phyloP scores from a whole-genome alignment of 2,797 vertebrate species.

The Malurus leucopterus region DNA sequence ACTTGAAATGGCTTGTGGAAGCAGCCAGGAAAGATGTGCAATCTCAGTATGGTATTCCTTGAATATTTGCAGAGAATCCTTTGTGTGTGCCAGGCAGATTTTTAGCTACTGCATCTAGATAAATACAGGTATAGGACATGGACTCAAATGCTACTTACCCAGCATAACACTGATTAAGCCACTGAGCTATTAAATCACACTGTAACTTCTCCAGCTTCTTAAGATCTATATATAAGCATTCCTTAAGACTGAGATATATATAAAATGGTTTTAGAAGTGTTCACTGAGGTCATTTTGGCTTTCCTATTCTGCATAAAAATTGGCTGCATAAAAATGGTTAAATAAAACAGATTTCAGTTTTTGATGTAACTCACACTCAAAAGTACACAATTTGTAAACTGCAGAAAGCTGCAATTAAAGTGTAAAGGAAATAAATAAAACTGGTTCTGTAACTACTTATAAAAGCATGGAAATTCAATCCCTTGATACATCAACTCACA shows the following conservation, averaged over 20 bases:
- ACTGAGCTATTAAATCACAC: background rate
- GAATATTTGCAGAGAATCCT: background rate
- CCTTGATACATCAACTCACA: background rate
- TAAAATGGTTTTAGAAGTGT: background rate
- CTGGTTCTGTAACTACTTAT: background rate
- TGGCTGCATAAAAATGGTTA: background rate
- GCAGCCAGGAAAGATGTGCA: background rate
- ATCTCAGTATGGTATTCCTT: background rate
- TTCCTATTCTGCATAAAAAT: background rate
- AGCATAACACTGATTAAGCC: background rate
- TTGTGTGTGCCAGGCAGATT: background rate
- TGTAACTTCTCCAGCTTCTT: background rate
- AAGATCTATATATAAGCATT: conserved; percentile 14
- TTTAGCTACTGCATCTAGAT: background rate
- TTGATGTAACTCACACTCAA: background rate
- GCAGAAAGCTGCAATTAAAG: background rate
- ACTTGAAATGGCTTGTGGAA: background rate
- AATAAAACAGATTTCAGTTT: background rate
- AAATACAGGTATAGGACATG: background rate
- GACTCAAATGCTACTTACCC: background rate
- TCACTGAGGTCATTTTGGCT: background rate
- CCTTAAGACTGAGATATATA: conserved; percentile 2
- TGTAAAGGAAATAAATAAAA: background rate
- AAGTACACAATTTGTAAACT: background rate
- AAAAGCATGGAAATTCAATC: background rate